These are phyloP conservation scores for Etia nguti DNA, from an alignment of 2,113 vertebrate species.

Conservation along the genomic window DNA sequence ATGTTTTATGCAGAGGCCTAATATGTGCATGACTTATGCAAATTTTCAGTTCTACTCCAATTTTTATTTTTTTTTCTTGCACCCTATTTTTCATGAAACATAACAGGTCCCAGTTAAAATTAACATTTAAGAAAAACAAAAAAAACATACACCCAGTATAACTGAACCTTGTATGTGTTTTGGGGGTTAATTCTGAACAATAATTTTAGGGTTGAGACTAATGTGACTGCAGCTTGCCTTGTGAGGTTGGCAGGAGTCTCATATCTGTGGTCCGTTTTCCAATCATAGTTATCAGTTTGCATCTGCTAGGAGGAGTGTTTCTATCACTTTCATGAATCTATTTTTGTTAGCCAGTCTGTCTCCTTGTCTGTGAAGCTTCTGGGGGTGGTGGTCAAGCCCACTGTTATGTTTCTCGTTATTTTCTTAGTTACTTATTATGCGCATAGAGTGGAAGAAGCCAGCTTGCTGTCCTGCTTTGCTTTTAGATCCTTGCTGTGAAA, in stretches of 20 bases:
- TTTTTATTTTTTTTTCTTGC: neutral
- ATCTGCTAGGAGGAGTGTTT: neutral
- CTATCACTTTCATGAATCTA: neutral
- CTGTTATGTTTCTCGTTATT: neutral
- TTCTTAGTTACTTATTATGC: neutral
- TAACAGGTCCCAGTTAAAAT: neutral
- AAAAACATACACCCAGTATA: neutral
- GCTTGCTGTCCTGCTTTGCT: neutral
- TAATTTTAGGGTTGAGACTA: neutral
- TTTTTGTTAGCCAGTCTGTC: neutral
- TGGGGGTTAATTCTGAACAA: neutral
- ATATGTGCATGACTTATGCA: neutral
- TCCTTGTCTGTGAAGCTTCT: neutral
- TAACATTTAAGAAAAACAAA: neutral
- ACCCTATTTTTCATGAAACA: neutral
- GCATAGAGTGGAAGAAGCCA: neutral
- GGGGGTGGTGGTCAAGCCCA: neutral
- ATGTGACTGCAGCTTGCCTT: neutral
- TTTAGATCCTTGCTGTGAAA: conserved; percentile 37
- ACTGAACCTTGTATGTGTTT: neutral
- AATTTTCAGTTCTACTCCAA: neutral
- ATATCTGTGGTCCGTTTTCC: neutral
- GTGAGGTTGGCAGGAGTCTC: neutral
- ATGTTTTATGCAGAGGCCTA: neutral
- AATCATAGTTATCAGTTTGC: neutral